Evolutionary conservation across 2,888 invertebrate genomes (phyloP), one percentile per base, ranked within the genome.

Genomic region (Hipparchia sbordonii): DNA sequence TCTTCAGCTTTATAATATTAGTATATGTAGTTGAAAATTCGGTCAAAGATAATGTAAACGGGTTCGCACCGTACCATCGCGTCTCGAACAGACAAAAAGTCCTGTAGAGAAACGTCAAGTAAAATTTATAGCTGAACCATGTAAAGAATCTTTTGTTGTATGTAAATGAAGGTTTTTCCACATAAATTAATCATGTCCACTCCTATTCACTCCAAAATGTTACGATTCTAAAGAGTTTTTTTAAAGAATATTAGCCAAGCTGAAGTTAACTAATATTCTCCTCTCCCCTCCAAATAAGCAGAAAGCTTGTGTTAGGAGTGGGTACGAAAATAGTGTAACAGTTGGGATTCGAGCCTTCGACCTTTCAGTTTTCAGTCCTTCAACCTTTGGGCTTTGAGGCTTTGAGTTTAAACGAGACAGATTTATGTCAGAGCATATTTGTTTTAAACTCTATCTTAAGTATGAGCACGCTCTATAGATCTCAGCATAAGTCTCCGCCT

Each of bases 41-140:
- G 71, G 66, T 66, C n/a, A 8, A 48, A 5, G 7, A 56, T 71
- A 73, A 65, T 72, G 70, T 70, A 52, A 71, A 73, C 82, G 80
- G 82, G 80, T 80, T 75, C 75, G 63, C 72, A 78, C 79, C 84
- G 85, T 88, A 88, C 87, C 83, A 86, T 80, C 82, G 82, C 82
- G 87, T 87, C 88, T 87, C 87, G 85, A 82, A 88, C 87, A 86
- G 85, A 85, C 85, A 81, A 89, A 89, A 87, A 85, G 82, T 82
- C 80, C 81, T 80, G 72, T 73, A 77, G 76, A 66, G 76, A 66
- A 73, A 76, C 83, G 87, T 87, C 86, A 86, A 82, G 82, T 79
- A 78, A 77, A 83, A 88, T 88, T 88, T 88, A 87, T 88, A 82
- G 82, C 73, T 80, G 79, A 77, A 74, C 79, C 75, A 82, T 79